phyloP scores from a whole-genome alignment of 2,888 invertebrate species.

The Oxycera nigricornis region DNA sequence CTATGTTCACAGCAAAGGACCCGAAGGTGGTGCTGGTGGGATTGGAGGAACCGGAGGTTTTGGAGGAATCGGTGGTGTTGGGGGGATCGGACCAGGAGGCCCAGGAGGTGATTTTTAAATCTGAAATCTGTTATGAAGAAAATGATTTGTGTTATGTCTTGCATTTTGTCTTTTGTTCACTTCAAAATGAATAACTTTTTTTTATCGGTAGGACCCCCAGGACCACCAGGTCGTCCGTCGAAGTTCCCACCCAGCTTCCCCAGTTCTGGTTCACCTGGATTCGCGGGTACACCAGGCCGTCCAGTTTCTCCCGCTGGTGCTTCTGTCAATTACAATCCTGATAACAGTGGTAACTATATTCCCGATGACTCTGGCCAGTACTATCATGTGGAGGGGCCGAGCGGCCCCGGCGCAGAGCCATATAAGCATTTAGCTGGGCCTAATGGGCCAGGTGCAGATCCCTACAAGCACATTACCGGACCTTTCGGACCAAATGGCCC shows the following conservation, averaged over 20 bases:
- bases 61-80: slow-evolving; percentile 50
- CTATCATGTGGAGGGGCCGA: slow-evolving; percentile 18
- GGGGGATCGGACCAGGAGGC: slow-evolving; percentile 39
- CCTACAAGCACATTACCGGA: slow-evolving; percentile 34
- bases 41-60: slow-evolving; percentile 53
- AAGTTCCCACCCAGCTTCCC: slow-evolving; percentile 27
- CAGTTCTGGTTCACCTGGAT: slow-evolving; percentile 4
- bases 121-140: too few relatives aligned
- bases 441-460: slow-evolving; percentile 51
- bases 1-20: slow-evolving; percentile 20
- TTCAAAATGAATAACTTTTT: too few relatives aligned
- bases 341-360: slow-evolving; percentile 37
- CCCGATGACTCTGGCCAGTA: slow-evolving; percentile 46
- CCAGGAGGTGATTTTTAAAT: too few relatives aligned
- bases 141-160: too few relatives aligned
- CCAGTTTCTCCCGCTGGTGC: neutral
- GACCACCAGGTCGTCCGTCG: slow-evolving; percentile 54
- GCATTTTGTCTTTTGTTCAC: too few relatives aligned
- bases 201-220: slow-evolving; percentile 53
- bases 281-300: neutral
- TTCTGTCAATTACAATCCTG: slow-evolving; percentile 1
- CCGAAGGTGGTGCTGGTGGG: slow-evolving; percentile 55
- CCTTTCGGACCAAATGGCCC: slow-evolving; percentile 61
- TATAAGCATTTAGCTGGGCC: slow-evolving; percentile 37
- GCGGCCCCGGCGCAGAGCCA: slow-evolving; percentile 19